Conservation (phyloP, 2,113 vertebrate species). For the Grallaria varia region DNA sequence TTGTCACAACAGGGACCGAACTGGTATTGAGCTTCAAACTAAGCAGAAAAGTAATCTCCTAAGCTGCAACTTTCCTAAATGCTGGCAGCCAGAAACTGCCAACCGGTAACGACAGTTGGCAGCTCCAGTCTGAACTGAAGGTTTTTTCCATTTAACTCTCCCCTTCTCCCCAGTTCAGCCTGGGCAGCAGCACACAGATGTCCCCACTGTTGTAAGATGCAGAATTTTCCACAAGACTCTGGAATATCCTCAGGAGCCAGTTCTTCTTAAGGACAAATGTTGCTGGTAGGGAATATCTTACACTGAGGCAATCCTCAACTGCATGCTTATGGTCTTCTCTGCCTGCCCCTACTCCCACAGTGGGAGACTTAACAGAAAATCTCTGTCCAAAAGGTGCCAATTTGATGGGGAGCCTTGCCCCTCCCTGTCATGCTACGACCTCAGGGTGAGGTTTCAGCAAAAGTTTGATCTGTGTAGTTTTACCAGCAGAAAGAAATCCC, state of each 20-base stretch:
- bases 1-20: neutral
- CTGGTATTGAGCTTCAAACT: neutral
- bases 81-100: slow-evolving; percentile 3
- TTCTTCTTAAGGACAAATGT: neutral
- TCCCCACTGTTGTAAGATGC: neutral
- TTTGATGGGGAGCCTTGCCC: neutral
- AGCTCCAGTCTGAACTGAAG: neutral
- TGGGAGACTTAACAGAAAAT: neutral
- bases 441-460: neutral
- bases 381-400: neutral
- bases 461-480: neutral
- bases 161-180: neutral
- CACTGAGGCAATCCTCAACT: neutral
- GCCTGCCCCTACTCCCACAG: neutral
- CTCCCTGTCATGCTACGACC: neutral
- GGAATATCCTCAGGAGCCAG: neutral
- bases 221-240: neutral
- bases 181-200: neutral
- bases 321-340: neutral
- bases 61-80: slow-evolving; percentile 11
- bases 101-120: neutral
- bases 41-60: slow-evolving; percentile 13
- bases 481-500: neutral
- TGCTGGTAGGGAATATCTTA: neutral
- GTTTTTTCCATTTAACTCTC: neutral